Conservation (phyloP, 2,888 invertebrate species). For the Acheta domesticus region DNA sequence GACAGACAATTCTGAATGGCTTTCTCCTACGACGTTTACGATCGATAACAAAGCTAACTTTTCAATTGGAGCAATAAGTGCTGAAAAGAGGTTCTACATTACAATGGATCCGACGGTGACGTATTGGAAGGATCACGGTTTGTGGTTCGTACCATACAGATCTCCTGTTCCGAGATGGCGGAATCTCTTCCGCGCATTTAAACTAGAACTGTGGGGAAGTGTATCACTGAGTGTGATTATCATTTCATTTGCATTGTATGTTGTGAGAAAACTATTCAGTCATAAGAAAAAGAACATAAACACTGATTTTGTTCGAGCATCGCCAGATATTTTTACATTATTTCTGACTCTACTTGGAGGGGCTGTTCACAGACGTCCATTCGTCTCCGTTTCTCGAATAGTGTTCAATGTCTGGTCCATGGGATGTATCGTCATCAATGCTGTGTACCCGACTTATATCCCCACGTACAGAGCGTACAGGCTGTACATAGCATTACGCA, state of each 20-base stretch:
- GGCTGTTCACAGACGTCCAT: neutral
- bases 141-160: neutral
- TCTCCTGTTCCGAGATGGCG: neutral
- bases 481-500: no score
- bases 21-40: neutral
- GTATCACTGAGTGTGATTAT: neutral
- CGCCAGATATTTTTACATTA: neutral
- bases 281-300: neutral
- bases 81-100: neutral
- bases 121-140: neutral
- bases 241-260: neutral
- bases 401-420: neutral
- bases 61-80: neutral
- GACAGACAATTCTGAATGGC: neutral
- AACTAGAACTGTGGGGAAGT: neutral
- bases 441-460: no score
- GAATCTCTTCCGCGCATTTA: neutral
- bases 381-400: neutral
- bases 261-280: neutral
- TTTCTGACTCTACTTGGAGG: neutral
- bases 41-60: neutral
- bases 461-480: no score
- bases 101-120: neutral
- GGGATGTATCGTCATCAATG: neutral
- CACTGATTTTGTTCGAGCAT: neutral